phyloP scores from a whole-genome alignment of 2,888 invertebrate species.

The Venustoraphidia nigricollis region DNA sequence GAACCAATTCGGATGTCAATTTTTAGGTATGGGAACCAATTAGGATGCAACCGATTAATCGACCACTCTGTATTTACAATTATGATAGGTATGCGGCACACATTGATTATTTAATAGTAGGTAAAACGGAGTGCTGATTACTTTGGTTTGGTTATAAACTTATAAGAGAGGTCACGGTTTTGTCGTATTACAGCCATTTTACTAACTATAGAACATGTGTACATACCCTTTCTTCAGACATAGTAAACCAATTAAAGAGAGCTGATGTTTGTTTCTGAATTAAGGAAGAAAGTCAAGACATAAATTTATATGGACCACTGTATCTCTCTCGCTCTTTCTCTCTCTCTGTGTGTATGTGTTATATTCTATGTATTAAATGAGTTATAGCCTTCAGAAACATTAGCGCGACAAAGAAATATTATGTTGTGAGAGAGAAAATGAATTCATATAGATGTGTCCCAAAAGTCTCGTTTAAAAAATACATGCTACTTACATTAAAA shows the following conservation, averaged over 20 bases:
- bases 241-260: background rate
- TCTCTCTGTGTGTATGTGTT: background rate
- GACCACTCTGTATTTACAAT: too few relatives aligned
- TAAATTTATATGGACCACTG: slow-evolving; percentile 2
- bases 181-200: background rate
- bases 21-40: too few relatives aligned
- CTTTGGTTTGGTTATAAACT: too few relatives aligned
- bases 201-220: background rate
- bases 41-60: too few relatives aligned
- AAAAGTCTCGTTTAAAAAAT: too few relatives aligned
- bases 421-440: background rate
- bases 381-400: slow-evolving; percentile 28
- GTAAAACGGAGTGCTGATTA: too few relatives aligned
- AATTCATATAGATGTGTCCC: background rate
- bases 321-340: background rate
- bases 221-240: slow-evolving; percentile 2
- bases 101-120: too few relatives aligned
- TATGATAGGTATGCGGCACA: too few relatives aligned
- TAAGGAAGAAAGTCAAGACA: background rate
- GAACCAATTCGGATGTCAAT: too few relatives aligned
- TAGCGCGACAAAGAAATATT: slow-evolving; percentile 14
- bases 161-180: background rate
- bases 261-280: background rate
- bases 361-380: slow-evolving; percentile 16
- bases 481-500: too few relatives aligned